Percentiles rank a stretch among this genome's conserved stretches.
Evolutionary conservation across 2,113 vertebrate species (phyloP).

Genomic region (Pedetes capensis): DNA sequence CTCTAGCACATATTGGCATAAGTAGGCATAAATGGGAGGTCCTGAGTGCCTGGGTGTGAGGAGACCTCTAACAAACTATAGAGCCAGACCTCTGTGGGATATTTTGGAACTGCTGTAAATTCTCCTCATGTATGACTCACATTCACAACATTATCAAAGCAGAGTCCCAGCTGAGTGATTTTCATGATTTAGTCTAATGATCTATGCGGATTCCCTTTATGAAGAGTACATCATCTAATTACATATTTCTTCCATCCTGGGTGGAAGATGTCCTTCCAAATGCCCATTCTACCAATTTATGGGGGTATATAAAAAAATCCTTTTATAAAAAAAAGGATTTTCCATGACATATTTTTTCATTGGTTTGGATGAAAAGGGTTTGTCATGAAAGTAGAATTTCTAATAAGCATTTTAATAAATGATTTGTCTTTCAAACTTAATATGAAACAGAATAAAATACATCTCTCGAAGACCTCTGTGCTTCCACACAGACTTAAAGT

Average conservation of each 20-base stretch:
- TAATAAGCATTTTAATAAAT: conserved; percentile 76
- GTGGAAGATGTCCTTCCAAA: conserved; percentile 60
- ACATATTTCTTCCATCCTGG: conserved; percentile 54
- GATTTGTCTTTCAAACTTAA: conserved; percentile 76
- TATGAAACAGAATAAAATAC: conserved; percentile 76
- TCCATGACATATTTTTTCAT: conserved; percentile 66
- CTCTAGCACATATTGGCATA: not conserved
- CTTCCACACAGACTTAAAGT: conserved; percentile 47
- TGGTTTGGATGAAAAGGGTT: conserved; percentile 73
- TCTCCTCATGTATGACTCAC: not conserved
- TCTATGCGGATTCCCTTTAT: conserved; percentile 56
- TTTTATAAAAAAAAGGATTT: conserved; percentile 67
- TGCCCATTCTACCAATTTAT: conserved; percentile 72
- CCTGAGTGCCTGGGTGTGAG: not conserved
- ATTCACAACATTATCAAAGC: conserved; percentile 35
- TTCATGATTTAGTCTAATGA: conserved; percentile 56
- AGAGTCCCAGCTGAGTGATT: conserved; percentile 23
- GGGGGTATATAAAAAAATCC: too few relatives aligned
- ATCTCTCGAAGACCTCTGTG: conserved; percentile 41
- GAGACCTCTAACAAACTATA: not conserved
- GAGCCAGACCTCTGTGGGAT: not conserved
- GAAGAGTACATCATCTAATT: conserved; percentile 25
- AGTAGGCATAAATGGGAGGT: not conserved
- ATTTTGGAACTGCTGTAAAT: not conserved
- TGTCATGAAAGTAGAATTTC: conserved; percentile 71